phyloP scores from a whole-genome alignment of 2,888 invertebrate species.

The Seira musarum region DNA sequence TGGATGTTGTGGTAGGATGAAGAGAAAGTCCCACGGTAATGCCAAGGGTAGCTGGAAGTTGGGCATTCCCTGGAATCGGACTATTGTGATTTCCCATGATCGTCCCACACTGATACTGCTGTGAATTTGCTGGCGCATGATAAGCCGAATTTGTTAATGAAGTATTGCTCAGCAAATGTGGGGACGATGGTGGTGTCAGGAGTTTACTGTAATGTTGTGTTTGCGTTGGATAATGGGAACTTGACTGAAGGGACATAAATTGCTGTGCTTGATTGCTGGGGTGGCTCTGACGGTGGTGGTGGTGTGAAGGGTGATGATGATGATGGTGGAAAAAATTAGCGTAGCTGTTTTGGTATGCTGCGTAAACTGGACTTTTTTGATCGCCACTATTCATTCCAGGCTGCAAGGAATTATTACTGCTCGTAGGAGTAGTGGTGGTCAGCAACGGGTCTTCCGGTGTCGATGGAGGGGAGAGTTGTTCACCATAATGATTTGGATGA shows the following conservation, averaged over 20 bases:
- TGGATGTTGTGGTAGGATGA: conserved; percentile 35
- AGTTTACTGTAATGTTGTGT: conserved; percentile 64
- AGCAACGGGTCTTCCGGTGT: conserved; percentile 69
- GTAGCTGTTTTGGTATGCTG: conserved; percentile 60
- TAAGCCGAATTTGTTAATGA: conserved; percentile 38
- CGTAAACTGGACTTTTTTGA: conserved; percentile 50
- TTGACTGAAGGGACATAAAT: conserved; percentile 39
- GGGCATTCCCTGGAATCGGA: conserved; percentile 28
- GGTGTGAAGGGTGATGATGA: conserved; percentile 21
- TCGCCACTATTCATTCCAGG: conserved; percentile 25
- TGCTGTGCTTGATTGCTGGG: conserved; percentile 46
- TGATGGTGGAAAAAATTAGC: conserved; percentile 58
- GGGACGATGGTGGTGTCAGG: conserved; percentile 67
- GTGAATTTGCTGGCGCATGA: conserved; percentile 8
- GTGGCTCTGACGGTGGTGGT: conserved; percentile 49
- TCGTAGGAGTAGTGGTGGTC: conserved; percentile 33
- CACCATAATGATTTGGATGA: conserved; percentile 60
- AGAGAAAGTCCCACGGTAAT: conserved; percentile 61
- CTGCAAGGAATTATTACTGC: conserved; percentile 6
- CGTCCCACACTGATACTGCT: conserved; percentile 43
- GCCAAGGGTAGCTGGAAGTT: conserved; percentile 46
- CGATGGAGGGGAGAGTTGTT: conserved; percentile 68
- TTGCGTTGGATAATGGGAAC: conserved; percentile 54
- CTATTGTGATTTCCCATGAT: conserved; percentile 45
- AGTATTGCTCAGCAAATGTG: conserved; percentile 60